phyloP scores from a whole-genome alignment of 37 sponge, comb jelly and placozoan species.

The Corticium candelabrum region DNA sequence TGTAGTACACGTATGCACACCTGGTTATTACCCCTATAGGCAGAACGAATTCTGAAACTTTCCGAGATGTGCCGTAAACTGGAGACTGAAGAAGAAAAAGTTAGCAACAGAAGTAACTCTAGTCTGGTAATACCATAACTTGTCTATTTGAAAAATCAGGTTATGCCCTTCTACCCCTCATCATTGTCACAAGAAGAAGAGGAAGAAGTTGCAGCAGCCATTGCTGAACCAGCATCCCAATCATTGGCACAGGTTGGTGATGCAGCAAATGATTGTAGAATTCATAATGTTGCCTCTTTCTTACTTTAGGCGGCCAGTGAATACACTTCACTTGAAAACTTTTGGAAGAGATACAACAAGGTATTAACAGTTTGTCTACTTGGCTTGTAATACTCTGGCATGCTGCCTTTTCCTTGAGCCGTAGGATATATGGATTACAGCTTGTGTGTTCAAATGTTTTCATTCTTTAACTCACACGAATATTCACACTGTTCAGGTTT shows the following conservation, averaged over 20 bases:
- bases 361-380: constrained; percentile 18
- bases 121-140: not conserved
- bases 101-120: not conserved
- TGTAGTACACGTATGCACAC: too few relatives aligned
- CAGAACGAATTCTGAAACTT: constrained; percentile 59
- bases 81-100: constrained; percentile 98
- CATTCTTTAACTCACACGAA: not conserved
- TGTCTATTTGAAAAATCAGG: constrained; percentile 27
- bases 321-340: constrained; percentile 71
- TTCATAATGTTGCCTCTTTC: not conserved
- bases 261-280: not conserved
- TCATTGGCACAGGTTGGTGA: constrained; percentile 52
- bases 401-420: not conserved
- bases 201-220: constrained; percentile 22
- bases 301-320: constrained; percentile 62
- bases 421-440: too few relatives aligned
- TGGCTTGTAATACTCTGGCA: not conserved
- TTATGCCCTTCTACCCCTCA: constrained; percentile 83
- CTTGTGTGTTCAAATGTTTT: constrained; percentile 8
- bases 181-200: constrained; percentile 73
- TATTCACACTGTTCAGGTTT: constrained; percentile 23
- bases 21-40: too few relatives aligned
- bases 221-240: constrained; percentile 45
- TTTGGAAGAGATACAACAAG: constrained; percentile 97
- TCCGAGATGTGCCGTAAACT: constrained; percentile 92